These are phyloP conservation scores for Muscina levida DNA, from an alignment of 2,888 invertebrate species.

Conservation along the genomic window DNA sequence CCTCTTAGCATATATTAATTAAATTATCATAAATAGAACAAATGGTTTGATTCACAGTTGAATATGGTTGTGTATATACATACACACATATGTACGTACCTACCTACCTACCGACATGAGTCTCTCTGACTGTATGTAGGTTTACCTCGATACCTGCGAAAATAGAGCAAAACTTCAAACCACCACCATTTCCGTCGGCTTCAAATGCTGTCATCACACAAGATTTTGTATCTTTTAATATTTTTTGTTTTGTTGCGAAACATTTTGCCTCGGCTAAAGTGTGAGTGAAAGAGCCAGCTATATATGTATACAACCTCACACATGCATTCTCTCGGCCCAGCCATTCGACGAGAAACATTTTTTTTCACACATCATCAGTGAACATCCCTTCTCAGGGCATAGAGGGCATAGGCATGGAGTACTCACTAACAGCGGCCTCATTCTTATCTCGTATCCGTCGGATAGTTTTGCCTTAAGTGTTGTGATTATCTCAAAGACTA, in stretches of 20 bases:
- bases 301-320: neutral
- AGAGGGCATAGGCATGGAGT: neutral
- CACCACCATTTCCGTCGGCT: slow-evolving; percentile 18
- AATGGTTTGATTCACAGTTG: neutral
- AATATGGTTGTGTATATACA: neutral
- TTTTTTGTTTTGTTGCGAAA: neutral
- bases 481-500: neutral
- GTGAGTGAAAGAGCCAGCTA: slow-evolving; percentile 27
- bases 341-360: neutral
- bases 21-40: slow-evolving; percentile 34
- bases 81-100: neutral
- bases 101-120: neutral
- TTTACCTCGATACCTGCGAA: slow-evolving; percentile 15
- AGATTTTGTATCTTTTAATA: slow-evolving; percentile 10
- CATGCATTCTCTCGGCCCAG: neutral
- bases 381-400: slow-evolving; percentile 12
- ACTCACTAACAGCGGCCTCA: neutral
- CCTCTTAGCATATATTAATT: slow-evolving; percentile 20
- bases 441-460: slow-evolving; percentile 5
- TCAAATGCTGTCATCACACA: slow-evolving; percentile 16
- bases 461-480: slow-evolving; percentile 17
- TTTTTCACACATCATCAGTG: slow-evolving; percentile 22
- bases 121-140: no score
- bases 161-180: slow-evolving; percentile 27
- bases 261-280: slow-evolving; percentile 7